Conservation (phyloP, 2,888 invertebrate species). For the Lamellibrachia satsuma region DNA sequence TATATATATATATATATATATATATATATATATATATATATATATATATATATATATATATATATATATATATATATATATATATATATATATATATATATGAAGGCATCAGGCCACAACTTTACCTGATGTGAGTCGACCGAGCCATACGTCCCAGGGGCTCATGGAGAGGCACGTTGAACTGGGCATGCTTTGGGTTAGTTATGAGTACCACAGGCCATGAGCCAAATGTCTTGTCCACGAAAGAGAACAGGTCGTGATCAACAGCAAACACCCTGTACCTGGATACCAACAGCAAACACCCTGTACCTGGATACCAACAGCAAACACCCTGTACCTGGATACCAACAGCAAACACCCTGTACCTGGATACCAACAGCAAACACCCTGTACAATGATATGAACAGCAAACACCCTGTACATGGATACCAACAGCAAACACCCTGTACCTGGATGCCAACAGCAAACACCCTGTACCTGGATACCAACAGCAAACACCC, state of each 20-base stretch:
- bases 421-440: too few relatives aligned
- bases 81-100: neutral
- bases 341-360: too few relatives aligned
- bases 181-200: constrained; percentile 88
- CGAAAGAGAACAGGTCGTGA: constrained; percentile 86
- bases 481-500: too few relatives aligned
- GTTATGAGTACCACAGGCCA: constrained; percentile 88
- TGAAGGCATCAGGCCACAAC: neutral
- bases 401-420: too few relatives aligned
- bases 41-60: too few relatives aligned
- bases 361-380: too few relatives aligned
- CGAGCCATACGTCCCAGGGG: constrained; percentile 74
- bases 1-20: neutral
- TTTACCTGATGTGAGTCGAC: constrained; percentile 81
- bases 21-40: neutral
- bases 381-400: too few relatives aligned
- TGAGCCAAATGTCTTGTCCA: constrained; percentile 70
- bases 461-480: too few relatives aligned
- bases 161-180: constrained; percentile 78
- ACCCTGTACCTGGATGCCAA: too few relatives aligned
- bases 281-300: constrained; percentile 65
- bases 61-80: neutral
- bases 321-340: too few relatives aligned
- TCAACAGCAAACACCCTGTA: constrained; percentile 86
- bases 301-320: too few relatives aligned